A percentile compares a stretch with the other conserved stretches of the same genome.
phyloP scores from a whole-genome alignment of 2,888 invertebrate species.

The Tipula helvola region DNA sequence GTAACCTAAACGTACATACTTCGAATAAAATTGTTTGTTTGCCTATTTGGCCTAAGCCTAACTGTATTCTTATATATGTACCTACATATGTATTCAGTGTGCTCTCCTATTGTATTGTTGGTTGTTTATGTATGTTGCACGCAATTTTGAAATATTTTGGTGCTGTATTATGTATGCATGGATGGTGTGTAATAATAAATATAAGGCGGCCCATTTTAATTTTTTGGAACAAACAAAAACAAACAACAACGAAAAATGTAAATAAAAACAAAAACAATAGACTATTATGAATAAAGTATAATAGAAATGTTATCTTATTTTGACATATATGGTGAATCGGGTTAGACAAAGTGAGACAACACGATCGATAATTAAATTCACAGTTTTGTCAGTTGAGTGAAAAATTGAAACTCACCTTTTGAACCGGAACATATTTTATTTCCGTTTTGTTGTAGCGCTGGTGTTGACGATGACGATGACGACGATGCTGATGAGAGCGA shows the following conservation, averaged over 20 bases:
- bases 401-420: not conserved
- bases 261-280: not conserved
- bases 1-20: not conserved
- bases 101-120: not conserved
- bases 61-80: not conserved
- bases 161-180: not conserved
- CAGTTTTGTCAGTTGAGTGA: not conserved
- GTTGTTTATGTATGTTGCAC: not conserved
- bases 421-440: constrained; percentile 8
- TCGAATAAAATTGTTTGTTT: not conserved
- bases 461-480: not conserved
- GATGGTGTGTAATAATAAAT: not conserved
- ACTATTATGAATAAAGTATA: not conserved
- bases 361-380: not conserved
- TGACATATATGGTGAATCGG: not conserved
- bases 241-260: not conserved
- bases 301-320: not conserved
- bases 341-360: not conserved
- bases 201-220: not conserved
- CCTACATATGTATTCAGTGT: not conserved
- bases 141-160: not conserved
- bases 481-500: not conserved
- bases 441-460: not conserved
- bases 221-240: not conserved
- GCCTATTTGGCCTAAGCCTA: not conserved